phyloP scores from a whole-genome alignment of 53 echinoderm and acorn worm genomes.

The Crossaster papposus region DNA sequence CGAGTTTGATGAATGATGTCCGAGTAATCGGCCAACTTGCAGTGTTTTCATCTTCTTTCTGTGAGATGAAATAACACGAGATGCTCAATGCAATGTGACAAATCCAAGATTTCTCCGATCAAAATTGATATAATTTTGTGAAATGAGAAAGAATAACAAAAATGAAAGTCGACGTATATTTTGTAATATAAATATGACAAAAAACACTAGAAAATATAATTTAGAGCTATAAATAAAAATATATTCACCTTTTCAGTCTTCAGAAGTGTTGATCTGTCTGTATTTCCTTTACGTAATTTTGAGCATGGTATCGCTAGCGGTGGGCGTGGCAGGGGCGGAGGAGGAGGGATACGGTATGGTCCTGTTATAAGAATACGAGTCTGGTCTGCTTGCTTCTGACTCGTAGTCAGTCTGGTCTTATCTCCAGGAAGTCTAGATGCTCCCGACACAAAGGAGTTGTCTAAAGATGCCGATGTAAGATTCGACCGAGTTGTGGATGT shows the following conservation, averaged over 20 bases:
- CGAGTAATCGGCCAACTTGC: neutral
- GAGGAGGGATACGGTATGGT: slow-evolving; percentile 21
- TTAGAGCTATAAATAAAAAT: no score
- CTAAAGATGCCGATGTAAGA: neutral
- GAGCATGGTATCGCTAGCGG: neutral
- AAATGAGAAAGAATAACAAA: neutral
- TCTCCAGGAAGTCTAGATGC: neutral
- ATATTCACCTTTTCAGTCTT: slow-evolving; percentile 6
- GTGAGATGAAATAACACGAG: neutral
- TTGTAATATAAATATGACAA: no score
- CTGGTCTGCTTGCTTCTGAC: neutral
- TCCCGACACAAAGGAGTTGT: neutral
- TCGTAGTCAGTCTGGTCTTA: neutral
- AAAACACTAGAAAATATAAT: no score
- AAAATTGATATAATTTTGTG: neutral
- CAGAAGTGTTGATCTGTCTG: neutral
- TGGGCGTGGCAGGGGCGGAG: slow-evolving; percentile 47
- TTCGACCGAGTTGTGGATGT: neutral
- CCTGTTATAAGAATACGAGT: slow-evolving; percentile 8
- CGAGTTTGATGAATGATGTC: slow-evolving; percentile 26
- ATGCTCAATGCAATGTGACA: neutral
- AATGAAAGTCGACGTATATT: neutral
- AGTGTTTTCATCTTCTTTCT: neutral
- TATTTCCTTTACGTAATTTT: neutral
- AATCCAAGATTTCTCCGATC: no score